Evolutionary conservation across 2,888 invertebrate genomes (phyloP).

Genomic region (Lymantria monacha): DNA sequence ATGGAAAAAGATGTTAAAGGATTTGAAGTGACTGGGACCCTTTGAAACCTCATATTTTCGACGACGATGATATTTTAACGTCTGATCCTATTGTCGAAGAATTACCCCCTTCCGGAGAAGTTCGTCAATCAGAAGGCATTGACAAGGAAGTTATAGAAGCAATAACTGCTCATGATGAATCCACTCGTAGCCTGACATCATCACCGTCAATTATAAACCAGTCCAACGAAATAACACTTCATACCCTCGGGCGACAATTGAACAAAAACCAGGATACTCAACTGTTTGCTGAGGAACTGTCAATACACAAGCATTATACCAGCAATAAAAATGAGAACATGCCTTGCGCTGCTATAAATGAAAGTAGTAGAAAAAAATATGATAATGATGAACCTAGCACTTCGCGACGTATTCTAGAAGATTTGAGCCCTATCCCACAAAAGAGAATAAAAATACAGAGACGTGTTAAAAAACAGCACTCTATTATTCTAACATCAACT

Average conservation of each 20-base stretch:
- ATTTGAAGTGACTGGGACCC: not conserved
- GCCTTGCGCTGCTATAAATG: too few relatives aligned
- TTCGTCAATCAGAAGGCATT: too few relatives aligned
- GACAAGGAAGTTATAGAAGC: too few relatives aligned
- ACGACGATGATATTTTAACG: slow-evolving; percentile 1
- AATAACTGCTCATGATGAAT: not conserved
- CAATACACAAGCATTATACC: not conserved
- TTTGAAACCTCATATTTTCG: not conserved
- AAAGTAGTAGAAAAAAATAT: too few relatives aligned
- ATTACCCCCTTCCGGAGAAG: not conserved
- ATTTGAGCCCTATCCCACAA: too few relatives aligned
- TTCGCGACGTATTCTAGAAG: too few relatives aligned
- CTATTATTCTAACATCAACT: too few relatives aligned
- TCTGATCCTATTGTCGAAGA: not conserved
- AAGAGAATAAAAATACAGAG: too few relatives aligned
- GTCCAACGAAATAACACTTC: not conserved
- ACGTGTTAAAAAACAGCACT: too few relatives aligned
- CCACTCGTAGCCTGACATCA: not conserved
- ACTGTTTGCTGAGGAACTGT: not conserved
- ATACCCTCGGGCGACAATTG: not conserved
- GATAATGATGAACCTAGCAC: too few relatives aligned
- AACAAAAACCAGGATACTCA: not conserved
- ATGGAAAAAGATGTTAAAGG: too few relatives aligned
- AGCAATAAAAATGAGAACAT: not conserved
- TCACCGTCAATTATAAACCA: not conserved